Evolutionary conservation across 2,888 invertebrate genomes (phyloP), one percentile per base, ranked within the genome.

Genomic region (Aporophyla lueneburgensis): DNA sequence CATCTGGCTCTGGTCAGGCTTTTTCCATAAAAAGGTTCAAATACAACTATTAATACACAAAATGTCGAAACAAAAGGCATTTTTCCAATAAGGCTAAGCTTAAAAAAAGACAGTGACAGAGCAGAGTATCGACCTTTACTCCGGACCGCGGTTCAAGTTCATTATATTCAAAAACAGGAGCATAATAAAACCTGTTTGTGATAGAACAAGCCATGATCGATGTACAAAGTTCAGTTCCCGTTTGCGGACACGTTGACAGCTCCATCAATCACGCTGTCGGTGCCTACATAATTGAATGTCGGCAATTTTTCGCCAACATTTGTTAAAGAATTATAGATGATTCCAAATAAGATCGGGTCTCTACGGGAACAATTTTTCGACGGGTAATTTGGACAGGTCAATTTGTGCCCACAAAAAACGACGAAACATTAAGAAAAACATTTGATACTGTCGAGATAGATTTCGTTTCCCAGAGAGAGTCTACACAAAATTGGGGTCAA

Each of bases 251-350:
- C 40, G 77, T 78, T 81, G 86, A 83, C 88, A 84, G 86, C 65
- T 78, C 69, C 85, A 88, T 88, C 88, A 88, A 88, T 88, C 88
- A 88, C 84, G 68, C 21, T 67, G 66, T 51, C 54, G 62, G 74
- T 83, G 81, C 77, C 76, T 88, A 83, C 81, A 83, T 87, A 88
- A 88, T 88, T 88, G 88, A 88, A 88, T 84, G 83, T 86, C 84
- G 69, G 77, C 81, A 86, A 86, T 87, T 88, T 88, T 88, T 87
- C 82, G 68, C 69, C 51, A 75, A 65, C 79, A 85, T 83, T 81
- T 86, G 88, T 83, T 86, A 74, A 81, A 80, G 85, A 78, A 87
- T 87, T 87, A 86, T 82, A 69, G 71, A 80, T 84, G 80, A 81
- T 72, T 46, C 58, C 74, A 76, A 81, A 76, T 77, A 74, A 67